Conservation (phyloP, 2,888 invertebrate species). For the Pilophorus perplexus region DNA sequence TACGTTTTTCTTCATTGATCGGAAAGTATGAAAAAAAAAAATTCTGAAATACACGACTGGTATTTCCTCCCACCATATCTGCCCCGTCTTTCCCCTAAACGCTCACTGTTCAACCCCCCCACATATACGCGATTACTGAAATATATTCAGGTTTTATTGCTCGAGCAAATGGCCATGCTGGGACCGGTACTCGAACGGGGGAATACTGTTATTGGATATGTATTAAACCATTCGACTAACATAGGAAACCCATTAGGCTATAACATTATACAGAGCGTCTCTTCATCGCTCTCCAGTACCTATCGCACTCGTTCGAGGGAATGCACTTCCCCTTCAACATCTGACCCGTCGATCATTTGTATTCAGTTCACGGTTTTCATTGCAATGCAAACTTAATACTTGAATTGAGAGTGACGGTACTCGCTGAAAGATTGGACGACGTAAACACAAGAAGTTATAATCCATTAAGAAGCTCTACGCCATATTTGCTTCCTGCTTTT, state of each 20-base stretch:
- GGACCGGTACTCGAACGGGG: background rate
- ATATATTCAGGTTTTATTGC: slow-evolving; percentile 36
- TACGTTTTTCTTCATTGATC: no score
- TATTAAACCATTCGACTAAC: slow-evolving; percentile 31
- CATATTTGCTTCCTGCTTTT: no score
- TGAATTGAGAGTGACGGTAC: no score
- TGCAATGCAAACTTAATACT: no score
- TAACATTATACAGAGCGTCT: slow-evolving; percentile 25
- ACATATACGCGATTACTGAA: slow-evolving; percentile 28
- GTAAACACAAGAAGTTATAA: no score
- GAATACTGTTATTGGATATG: slow-evolving; percentile 23
- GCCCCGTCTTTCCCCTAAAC: background rate
- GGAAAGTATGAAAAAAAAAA: no score
- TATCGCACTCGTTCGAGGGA: background rate
- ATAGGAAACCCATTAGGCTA: slow-evolving; percentile 29
- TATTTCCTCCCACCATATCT: no score
- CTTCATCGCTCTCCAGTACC: slow-evolving; percentile 13
- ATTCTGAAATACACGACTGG: no score
- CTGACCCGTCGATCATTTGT: background rate
- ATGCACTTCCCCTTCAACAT: background rate
- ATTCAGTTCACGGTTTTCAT: no score
- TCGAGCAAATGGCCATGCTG: slow-evolving; percentile 29
- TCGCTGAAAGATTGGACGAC: no score
- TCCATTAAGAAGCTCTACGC: no score
- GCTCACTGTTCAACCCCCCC: slow-evolving; percentile 1